Conservation (phyloP, 2,797 vertebrate species). For the Calcarius lapponicus region DNA sequence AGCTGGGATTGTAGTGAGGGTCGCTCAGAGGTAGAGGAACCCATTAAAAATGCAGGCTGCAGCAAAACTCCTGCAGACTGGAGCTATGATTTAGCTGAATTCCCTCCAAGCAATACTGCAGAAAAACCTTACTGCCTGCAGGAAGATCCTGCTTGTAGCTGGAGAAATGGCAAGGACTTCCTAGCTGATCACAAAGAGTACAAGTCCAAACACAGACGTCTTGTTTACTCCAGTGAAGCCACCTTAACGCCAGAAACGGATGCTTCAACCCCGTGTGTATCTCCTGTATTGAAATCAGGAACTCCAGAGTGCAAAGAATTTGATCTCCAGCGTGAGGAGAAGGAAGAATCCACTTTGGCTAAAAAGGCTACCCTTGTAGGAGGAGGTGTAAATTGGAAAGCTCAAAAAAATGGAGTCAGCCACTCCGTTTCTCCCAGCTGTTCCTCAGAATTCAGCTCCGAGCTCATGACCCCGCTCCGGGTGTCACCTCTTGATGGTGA, state of each 20-base stretch:
- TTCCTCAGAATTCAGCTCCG: constrained; percentile 33
- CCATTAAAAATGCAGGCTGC: not conserved
- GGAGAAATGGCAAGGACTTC: not conserved
- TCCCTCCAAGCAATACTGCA: constrained; percentile 54
- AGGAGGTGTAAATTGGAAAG: not conserved
- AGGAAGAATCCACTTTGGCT: constrained; percentile 1
- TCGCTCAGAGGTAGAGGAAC: not conserved
- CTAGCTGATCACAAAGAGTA: constrained; percentile 42
- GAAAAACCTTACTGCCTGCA: constrained; percentile 79
- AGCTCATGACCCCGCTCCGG: constrained; percentile 66
- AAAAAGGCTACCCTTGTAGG: not conserved
- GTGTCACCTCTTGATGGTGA: constrained; percentile 69
- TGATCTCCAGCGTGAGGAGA: not conserved
- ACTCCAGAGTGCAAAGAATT: not conserved
- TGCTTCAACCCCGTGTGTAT: not conserved
- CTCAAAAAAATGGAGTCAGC: not conserved
- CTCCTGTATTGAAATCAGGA: not conserved
- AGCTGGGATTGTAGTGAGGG: constrained; percentile 19
- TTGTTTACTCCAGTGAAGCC: not conserved
- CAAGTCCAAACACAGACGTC: not conserved
- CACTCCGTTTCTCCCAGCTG: not conserved
- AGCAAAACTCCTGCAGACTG: constrained; percentile 29
- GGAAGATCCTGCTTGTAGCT: not conserved
- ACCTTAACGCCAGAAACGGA: constrained; percentile 12
- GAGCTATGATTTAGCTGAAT: constrained; percentile 43